Evolutionary conservation across 2,888 invertebrate genomes (phyloP).

Genomic region (Heliothis peltigera): DNA sequence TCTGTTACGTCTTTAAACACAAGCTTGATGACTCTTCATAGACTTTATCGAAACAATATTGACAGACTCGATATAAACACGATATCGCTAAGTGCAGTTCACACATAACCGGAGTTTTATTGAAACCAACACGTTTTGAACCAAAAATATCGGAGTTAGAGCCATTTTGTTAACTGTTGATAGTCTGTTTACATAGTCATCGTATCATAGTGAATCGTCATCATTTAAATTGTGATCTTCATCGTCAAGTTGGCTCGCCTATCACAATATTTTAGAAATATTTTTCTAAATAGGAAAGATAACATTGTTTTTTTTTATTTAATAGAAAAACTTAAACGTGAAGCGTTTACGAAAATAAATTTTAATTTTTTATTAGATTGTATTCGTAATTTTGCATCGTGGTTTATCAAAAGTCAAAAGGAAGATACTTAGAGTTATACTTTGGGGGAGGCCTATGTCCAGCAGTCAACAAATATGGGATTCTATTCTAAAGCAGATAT

Average conservation of each 20-base stretch:
- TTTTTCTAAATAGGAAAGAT: no score
- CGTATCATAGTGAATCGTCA: background rate
- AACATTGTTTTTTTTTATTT: no score
- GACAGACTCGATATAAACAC: slow-evolving; percentile 36
- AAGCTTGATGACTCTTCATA: slow-evolving; percentile 6
- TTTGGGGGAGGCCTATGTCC: no score
- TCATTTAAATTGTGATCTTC: background rate
- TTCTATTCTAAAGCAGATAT: background rate
- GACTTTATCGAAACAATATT: slow-evolving; percentile 27
- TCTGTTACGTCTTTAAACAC: background rate
- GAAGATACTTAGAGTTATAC: no score
- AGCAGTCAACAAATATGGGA: no score
- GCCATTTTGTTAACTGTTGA: slow-evolving; percentile 39
- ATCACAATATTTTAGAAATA: no score
- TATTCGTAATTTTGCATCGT: no score
- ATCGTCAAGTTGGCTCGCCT: background rate
- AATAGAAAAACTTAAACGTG: no score
- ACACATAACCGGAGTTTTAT: slow-evolving; percentile 31
- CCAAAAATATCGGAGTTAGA: slow-evolving; percentile 54
- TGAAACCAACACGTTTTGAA: slow-evolving; percentile 27
- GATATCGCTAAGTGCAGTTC: slow-evolving; percentile 35
- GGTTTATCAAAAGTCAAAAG: no score
- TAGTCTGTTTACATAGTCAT: slow-evolving; percentile 3
- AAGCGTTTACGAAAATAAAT: no score
- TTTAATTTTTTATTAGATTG: no score